Evolutionary conservation across 2,888 invertebrate species (phyloP).

Genomic region (Drosophila mayaguana): DNA sequence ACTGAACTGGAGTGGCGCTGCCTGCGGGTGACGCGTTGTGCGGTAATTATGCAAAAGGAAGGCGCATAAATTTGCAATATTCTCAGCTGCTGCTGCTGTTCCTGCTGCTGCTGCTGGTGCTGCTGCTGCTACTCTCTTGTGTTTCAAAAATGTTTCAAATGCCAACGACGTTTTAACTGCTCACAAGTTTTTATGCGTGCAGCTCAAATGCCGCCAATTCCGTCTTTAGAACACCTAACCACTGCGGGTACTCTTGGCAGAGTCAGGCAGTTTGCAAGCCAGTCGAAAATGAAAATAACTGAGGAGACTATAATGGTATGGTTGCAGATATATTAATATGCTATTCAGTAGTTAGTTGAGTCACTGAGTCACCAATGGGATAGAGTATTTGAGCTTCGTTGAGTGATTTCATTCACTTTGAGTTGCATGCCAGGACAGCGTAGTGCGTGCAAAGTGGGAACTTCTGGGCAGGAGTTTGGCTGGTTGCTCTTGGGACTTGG

Average conservation of each 20-base stretch:
- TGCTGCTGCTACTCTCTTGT: conserved; percentile 28
- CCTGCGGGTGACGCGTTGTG: conserved; percentile 61
- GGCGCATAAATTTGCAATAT: conserved; percentile 81
- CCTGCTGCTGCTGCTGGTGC: conserved; percentile 16
- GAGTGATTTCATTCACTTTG: conserved; percentile 15
- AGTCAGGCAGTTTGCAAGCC: conserved; percentile 9
- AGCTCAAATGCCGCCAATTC: conserved; percentile 62
- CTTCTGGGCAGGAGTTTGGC: background rate
- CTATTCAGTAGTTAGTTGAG: background rate
- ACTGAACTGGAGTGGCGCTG: conserved; percentile 10
- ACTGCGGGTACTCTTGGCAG: background rate
- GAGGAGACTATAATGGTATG: no score
- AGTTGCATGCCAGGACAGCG: conserved; percentile 68
- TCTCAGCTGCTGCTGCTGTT: conserved; percentile 51
- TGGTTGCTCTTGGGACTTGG: conserved; percentile 41
- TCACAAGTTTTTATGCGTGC: conserved; percentile 70
- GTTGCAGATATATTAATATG: background rate
- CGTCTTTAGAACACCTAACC: conserved; percentile 31
- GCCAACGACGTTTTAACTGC: conserved; percentile 80
- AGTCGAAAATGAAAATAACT: background rate
- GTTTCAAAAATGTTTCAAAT: conserved; percentile 68
- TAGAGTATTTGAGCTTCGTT: conserved; percentile 39
- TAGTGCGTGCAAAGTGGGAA: conserved; percentile 33
- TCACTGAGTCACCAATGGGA: background rate
- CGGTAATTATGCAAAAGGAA: conserved; percentile 80